These are phyloP conservation scores for Pseudomyrmex dendroicus DNA, from an alignment of 1,140 invertebrate species.

Conservation along the genomic window DNA sequence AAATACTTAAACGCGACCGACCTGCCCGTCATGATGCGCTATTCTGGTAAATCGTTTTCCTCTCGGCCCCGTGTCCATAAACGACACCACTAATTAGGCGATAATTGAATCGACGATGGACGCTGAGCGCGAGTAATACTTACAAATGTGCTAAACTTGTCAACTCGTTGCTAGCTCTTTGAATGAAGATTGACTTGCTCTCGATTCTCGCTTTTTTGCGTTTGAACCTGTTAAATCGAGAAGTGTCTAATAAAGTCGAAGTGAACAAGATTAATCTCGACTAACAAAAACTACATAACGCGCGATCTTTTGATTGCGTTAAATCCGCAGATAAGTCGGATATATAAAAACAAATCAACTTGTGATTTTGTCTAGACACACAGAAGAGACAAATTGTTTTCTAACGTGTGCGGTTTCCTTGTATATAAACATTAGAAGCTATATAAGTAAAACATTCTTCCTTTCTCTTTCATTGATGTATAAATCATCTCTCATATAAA, in stretches of 20 bases:
- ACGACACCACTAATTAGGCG: slow-evolving; percentile 39
- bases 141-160: slow-evolving; percentile 37
- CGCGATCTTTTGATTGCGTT: too few species aligned
- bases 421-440: too few species aligned
- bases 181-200: slow-evolving; percentile 35
- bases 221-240: slow-evolving; percentile 13
- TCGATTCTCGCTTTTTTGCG: background rate
- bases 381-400: too few species aligned
- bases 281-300: too few species aligned
- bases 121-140: slow-evolving; percentile 5
- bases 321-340: background rate
- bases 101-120: slow-evolving; percentile 49
- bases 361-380: too few species aligned
- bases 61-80: slow-evolving; percentile 18
- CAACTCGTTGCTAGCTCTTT: background rate
- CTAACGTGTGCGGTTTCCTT: too few species aligned
- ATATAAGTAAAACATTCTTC: too few species aligned
- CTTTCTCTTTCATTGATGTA: too few species aligned
- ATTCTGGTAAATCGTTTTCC: slow-evolving; percentile 45
- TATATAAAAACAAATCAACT: background rate
- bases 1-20: slow-evolving; percentile 50
- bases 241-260: too few species aligned
- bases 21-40: slow-evolving; percentile 10
- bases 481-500: too few species aligned
- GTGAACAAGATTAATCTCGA: too few species aligned